Evolutionary conservation across 1,140 invertebrate species (phyloP).

Genomic region (Catajapyx aquilonaris): DNA sequence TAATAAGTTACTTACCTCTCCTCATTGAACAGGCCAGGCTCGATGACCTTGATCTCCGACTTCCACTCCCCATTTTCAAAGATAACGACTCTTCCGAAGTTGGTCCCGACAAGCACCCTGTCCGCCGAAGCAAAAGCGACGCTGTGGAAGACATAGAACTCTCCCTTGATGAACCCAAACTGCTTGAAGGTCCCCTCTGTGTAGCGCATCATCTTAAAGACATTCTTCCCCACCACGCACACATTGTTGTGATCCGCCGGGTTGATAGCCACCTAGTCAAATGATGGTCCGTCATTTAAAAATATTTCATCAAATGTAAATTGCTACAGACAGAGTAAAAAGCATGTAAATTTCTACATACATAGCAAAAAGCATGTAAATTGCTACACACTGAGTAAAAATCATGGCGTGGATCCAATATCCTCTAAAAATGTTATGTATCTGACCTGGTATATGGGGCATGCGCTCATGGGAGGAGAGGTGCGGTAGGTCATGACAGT

Average conservation of each 20-base stretch:
- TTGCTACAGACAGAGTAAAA: background rate
- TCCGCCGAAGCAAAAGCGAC: constrained; percentile 52
- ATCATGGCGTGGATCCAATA: no score
- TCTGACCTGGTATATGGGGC: constrained; percentile 22
- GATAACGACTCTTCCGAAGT: constrained; percentile 43
- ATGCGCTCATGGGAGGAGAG: constrained; percentile 24
- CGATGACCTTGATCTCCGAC: constrained; percentile 13
- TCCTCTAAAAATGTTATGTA: no score
- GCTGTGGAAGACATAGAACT: constrained; percentile 43
- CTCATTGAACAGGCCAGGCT: background rate
- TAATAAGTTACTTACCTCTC: background rate
- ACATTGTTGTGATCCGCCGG: constrained; percentile 51
- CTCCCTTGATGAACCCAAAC: constrained; percentile 60
- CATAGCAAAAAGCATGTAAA: constrained; percentile 7
- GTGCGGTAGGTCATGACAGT: constrained; percentile 50
- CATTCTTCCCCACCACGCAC: constrained; percentile 44
- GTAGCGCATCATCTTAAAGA: constrained; percentile 53
- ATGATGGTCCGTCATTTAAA: constrained; percentile 1
- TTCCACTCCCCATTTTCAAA: constrained; percentile 61
- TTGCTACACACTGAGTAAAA: no score
- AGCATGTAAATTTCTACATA: constrained; percentile 12
- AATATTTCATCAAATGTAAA: background rate
- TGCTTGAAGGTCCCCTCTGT: constrained; percentile 60
- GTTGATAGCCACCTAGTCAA: constrained; percentile 38
- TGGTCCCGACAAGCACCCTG: constrained; percentile 48